Evolutionary conservation across 2,113 vertebrate genomes (phyloP), one percentile per base, ranked within the genome.

Genomic region (Ranitomeya variabilis): DNA sequence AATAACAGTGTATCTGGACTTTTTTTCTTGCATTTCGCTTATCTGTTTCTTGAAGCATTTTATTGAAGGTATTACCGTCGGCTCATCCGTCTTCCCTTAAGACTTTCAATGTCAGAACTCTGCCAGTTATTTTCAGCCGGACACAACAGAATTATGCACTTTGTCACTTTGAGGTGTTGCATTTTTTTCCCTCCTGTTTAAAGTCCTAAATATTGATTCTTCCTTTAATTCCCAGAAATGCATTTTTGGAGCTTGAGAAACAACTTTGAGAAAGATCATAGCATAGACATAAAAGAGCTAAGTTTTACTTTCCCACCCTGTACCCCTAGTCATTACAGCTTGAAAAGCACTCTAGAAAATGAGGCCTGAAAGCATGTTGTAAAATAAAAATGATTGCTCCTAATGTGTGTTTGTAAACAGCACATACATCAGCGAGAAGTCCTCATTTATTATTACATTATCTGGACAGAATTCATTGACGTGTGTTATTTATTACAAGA

Each of bases 21-120:
- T 31, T 45, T 4, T 37, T 84, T 15, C 82, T 84, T 26, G 21
- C 51, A 54, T 84, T 84, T 84, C 71, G 14, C 82, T 84, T 84
- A 84, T 84, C 64, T 83, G 64, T 83, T 83, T 67, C 62, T 67
- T 69, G 37, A 69, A 84, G 45, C 82, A 71, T 69, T 55, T 69
- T 69, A 83, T 83, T 55, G 51, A 84, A 84, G 82, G 64, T 71
- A 69, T 84, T 84, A 84, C 82, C 71, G 64, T 84, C 64, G 31
- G 64, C 82, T 71, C 82, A 84, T 84, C 82, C n/a, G n/a, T 71
- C 82, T 69, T 84, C 66, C 82, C 82, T 84, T 31, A 52, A 55
- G 51, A 84, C n/a, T 67, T 69, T 14, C 82, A 55, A 55, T 71
- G 64, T 83, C 60, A 83, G 8, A 83, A 67, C 19, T 52, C 62